These are phyloP conservation scores for Peucedramus taeniatus DNA, from an alignment of 2,113 vertebrate species.

Conservation along the genomic window DNA sequence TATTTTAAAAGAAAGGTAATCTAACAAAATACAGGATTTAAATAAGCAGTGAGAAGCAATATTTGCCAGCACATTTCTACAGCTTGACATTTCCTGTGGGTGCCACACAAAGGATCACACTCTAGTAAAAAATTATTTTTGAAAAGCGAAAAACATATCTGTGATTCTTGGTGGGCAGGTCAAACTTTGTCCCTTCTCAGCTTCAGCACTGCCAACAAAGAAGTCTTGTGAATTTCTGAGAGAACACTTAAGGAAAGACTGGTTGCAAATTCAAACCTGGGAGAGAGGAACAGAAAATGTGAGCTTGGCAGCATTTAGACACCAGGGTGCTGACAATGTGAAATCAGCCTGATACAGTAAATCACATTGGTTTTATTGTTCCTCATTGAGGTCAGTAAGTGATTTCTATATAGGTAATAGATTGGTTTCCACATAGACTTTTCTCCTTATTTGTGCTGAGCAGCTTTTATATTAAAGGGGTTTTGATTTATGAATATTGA, in stretches of 20 bases:
- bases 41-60: background rate
- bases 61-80: background rate
- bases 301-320: background rate
- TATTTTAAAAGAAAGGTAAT: background rate
- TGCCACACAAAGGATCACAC: background rate
- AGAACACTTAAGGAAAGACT: background rate
- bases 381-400: background rate
- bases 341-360: background rate
- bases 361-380: background rate
- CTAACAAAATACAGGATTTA: background rate
- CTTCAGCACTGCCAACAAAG: background rate
- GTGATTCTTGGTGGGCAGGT: background rate
- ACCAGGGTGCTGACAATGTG: background rate
- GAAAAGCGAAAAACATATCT: background rate
- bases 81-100: background rate
- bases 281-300: background rate
- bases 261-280: background rate
- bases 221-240: background rate
- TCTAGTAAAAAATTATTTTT: background rate
- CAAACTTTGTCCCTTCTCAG: background rate
- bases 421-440: background rate
- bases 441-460: background rate
- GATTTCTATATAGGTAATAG: background rate
- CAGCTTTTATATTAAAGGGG: background rate
- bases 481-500: background rate